These are phyloP conservation scores for Apistogramma diplotaenia DNA, from an alignment of 2,113 vertebrate genomes.

Conservation along the genomic window DNA sequence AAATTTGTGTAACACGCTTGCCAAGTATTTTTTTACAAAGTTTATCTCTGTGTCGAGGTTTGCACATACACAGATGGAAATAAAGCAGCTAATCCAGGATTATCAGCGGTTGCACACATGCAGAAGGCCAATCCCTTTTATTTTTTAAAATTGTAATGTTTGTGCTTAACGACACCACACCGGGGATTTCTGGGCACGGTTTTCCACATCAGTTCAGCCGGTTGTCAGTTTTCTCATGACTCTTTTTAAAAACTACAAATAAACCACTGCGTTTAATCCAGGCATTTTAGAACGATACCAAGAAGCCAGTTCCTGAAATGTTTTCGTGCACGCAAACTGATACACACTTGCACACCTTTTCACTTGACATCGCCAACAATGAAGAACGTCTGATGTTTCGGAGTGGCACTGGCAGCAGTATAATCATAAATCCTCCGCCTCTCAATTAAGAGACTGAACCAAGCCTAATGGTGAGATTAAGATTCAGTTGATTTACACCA, in stretches of 20 bases:
- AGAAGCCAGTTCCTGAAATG: background rate
- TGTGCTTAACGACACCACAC: background rate
- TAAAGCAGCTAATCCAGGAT: background rate
- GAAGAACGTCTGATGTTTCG: background rate
- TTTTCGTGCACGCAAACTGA: background rate
- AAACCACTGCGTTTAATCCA: background rate
- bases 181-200: background rate
- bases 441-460: constrained; percentile 43
- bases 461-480: constrained; percentile 36
- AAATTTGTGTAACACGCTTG: background rate
- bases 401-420: constrained; percentile 5
- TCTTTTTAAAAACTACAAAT: background rate
- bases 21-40: background rate
- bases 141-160: too few relatives aligned
- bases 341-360: background rate
- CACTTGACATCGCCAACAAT: constrained; percentile 1
- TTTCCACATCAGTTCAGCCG: background rate
- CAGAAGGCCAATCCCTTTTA: background rate
- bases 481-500: constrained; percentile 50
- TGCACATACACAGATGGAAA: background rate
- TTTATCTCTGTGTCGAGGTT: background rate
- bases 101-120: background rate
- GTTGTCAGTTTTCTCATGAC: background rate
- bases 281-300: background rate
- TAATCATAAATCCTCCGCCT: constrained; percentile 30